Conservation (phyloP, 2,797 vertebrate genomes). For the Triplophysa yarkandensis region DNA sequence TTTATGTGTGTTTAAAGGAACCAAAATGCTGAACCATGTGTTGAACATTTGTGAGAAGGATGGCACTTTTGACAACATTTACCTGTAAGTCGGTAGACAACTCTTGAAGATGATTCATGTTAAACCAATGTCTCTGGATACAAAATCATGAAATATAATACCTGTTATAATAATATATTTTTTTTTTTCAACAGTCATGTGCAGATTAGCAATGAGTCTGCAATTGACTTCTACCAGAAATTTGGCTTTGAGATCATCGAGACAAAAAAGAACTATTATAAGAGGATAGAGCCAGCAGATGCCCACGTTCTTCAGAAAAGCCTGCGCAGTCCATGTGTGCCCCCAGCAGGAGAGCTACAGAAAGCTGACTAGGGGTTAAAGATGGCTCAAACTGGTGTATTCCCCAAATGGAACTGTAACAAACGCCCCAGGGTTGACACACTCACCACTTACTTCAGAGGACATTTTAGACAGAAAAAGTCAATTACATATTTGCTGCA, state of each 20-base stretch:
- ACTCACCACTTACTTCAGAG: conserved; percentile 80
- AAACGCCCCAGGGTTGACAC: conserved; percentile 76
- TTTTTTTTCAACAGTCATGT: conserved; percentile 82
- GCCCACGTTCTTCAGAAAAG: conserved; percentile 99
- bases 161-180: background rate
- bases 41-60: conserved; percentile 99
- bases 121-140: background rate
- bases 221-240: conserved; percentile 99
- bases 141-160: background rate
- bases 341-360: conserved; percentile 90
- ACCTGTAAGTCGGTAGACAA: conserved; percentile 84
- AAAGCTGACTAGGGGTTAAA: conserved; percentile 86
- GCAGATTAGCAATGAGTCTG: conserved; percentile 99
- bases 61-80: conserved; percentile 99
- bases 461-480: conserved; percentile 79
- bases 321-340: conserved; percentile 88
- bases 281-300: conserved; percentile 99
- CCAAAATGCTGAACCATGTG: conserved; percentile 99
- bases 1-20: conserved; percentile 76
- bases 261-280: conserved; percentile 99
- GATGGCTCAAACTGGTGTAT: conserved; percentile 81
- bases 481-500: conserved; percentile 76
- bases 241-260: conserved; percentile 99
- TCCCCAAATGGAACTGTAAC: conserved; percentile 83
- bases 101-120: background rate